Conservation (phyloP, 2,888 invertebrate species). For the Dichetophora obliterata region DNA sequence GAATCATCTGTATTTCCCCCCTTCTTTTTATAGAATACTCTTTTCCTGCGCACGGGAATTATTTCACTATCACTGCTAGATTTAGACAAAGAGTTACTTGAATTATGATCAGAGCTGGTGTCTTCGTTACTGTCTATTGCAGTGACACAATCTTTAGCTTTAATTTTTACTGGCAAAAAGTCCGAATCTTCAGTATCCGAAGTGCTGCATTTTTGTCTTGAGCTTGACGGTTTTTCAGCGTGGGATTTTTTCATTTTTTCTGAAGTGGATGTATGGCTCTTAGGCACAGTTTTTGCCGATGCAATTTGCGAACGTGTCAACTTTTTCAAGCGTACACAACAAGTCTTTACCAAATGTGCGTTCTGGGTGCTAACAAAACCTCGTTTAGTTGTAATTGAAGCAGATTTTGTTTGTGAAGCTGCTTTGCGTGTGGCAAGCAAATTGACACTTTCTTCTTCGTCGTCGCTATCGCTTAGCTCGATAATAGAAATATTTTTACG, state of each 20-base stretch:
- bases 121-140: conserved; percentile 46
- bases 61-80: conserved; percentile 61
- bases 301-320: conserved; percentile 6
- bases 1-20: conserved; percentile 56
- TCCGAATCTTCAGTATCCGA: conserved; percentile 48
- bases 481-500: conserved; percentile 55
- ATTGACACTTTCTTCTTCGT: conserved; percentile 34
- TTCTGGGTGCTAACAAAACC: not conserved
- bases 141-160: conserved; percentile 38
- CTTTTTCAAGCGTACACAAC: conserved; percentile 57
- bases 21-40: conserved; percentile 54
- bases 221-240: conserved; percentile 48
- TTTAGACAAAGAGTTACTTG: conserved; percentile 35
- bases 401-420: conserved; percentile 2
- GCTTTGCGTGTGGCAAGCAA: not conserved
- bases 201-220: conserved; percentile 30
- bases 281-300: conserved; percentile 34
- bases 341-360: conserved; percentile 43
- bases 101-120: conserved; percentile 45
- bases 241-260: conserved; percentile 47
- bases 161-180: conserved; percentile 36
- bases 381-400: not conserved
- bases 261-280: conserved; percentile 1
- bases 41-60: conserved; percentile 61
- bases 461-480: conserved; percentile 56